Evolutionary conservation across 2,797 vertebrate species (phyloP).

Genomic region (Oryzias dopingdopingensis): DNA sequence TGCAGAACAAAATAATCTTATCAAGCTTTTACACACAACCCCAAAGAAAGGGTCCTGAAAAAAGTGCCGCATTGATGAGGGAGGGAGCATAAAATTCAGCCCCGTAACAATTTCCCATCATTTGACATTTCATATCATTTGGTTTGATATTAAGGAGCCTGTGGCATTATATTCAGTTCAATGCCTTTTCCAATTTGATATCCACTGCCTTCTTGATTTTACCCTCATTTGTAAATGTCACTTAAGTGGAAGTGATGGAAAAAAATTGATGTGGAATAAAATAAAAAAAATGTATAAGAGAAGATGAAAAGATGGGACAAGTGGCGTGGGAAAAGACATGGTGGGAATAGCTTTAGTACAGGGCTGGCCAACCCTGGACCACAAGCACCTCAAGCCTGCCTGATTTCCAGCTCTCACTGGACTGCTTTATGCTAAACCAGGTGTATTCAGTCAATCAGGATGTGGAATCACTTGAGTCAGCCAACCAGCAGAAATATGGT

Average conservation of each 20-base stretch:
- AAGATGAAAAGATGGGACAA: conserved; percentile 3
- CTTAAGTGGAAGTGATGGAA: conserved; percentile 72
- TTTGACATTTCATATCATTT: conserved; percentile 78
- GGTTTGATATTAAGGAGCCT: conserved; percentile 74
- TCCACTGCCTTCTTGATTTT: conserved; percentile 72
- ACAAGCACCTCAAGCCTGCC: too few species aligned
- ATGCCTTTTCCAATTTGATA: conserved; percentile 76
- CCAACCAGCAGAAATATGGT: too few species aligned
- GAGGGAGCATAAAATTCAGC: conserved; percentile 57
- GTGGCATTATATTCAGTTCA: conserved; percentile 76
- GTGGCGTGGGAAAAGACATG: conserved; percentile 1
- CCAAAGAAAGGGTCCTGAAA: conserved; percentile 41
- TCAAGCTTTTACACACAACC: conserved; percentile 26
- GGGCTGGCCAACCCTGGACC: too few species aligned
- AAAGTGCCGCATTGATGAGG: conserved; percentile 51
- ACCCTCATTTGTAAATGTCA: conserved; percentile 79
- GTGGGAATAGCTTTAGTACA: background rate
- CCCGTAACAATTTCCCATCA: conserved; percentile 70
- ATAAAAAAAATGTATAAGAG: conserved; percentile 17
- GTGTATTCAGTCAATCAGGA: too few species aligned
- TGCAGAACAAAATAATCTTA: conserved; percentile 19
- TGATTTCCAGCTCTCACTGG: too few species aligned
- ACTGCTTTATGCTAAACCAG: too few species aligned
- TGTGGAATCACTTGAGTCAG: too few species aligned
- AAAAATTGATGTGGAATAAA: conserved; percentile 59